A percentile compares a stretch with the other conserved stretches of the same genome.
These are phyloP conservation scores for Andricus grossulariae DNA, from an alignment of 1,140 invertebrate genomes.

Conservation along the genomic window DNA sequence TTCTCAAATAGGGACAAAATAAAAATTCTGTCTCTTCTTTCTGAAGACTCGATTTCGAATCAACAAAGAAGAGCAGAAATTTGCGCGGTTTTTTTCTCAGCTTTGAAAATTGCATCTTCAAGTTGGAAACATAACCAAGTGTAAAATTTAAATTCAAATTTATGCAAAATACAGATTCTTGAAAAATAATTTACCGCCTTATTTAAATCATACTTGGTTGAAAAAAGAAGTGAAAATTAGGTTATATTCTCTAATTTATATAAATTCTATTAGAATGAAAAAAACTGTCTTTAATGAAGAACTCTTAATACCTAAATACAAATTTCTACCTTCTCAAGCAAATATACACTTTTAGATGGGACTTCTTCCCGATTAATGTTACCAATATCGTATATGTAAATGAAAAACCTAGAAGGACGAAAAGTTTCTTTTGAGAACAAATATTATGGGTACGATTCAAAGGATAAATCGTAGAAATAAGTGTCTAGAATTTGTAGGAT, in stretches of 20 bases:
- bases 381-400: conserved; percentile 19
- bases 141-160: neutral
- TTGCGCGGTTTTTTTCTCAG: conserved; percentile 9
- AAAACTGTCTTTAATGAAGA: neutral
- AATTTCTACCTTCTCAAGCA: conserved; percentile 39
- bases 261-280: neutral
- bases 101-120: conserved; percentile 18
- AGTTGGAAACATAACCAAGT: neutral
- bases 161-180: neutral
- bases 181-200: neutral
- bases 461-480: conserved; percentile 30
- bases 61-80: conserved; percentile 4
- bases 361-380: conserved; percentile 33
- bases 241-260: neutral
- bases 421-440: conserved; percentile 8
- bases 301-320: conserved; percentile 11
- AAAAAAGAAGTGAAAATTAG: neutral
- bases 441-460: conserved; percentile 34
- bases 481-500: conserved; percentile 36
- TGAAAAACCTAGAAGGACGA: conserved; percentile 23
- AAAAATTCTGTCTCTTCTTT: conserved; percentile 11
- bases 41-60: neutral
- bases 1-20: neutral
- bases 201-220: neutral
- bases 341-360: conserved; percentile 1